Conservation (phyloP, 2,797 vertebrate genomes). For the Serranus cabrilla region DNA sequence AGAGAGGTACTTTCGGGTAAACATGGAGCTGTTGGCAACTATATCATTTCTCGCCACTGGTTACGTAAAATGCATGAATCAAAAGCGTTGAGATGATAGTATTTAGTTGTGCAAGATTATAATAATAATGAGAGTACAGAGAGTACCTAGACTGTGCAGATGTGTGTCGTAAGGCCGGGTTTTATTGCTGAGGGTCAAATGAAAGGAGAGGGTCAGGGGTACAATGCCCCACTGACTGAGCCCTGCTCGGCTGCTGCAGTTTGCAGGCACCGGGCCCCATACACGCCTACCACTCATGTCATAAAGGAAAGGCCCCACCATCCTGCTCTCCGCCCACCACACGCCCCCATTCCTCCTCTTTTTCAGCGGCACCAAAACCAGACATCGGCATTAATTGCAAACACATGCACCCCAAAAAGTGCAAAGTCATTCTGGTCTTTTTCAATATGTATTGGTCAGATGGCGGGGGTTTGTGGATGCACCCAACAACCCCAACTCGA, state of each 20-base stretch:
- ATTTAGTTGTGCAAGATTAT: neutral
- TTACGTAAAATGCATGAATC: neutral
- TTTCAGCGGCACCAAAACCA: slow-evolving; percentile 13
- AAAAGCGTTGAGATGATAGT: neutral
- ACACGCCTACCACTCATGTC: neutral
- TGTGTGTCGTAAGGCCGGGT: neutral
- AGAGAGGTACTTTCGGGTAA: neutral
- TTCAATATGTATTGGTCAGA: slow-evolving; percentile 6
- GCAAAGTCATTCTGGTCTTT: slow-evolving; percentile 81
- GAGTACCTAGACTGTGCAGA: neutral
- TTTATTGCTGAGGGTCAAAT: slow-evolving; percentile 3
- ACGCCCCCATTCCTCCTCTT: neutral
- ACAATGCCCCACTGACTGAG: neutral
- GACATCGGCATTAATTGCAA: slow-evolving; percentile 70
- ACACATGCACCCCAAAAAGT: slow-evolving; percentile 79
- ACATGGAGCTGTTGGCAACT: neutral
- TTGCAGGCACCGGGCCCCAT: slow-evolving; percentile 28
- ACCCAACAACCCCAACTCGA: slow-evolving; percentile 33
- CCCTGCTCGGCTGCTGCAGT: neutral
- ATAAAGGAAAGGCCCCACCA: slow-evolving; percentile 23
- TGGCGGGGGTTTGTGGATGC: slow-evolving; percentile 4
- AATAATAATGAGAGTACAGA: neutral
- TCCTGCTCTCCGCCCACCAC: slow-evolving; percentile 12
- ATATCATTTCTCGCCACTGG: neutral
- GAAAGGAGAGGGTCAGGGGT: neutral